phyloP scores from a whole-genome alignment of 2,797 vertebrate species.

The Muscicapa striata region DNA sequence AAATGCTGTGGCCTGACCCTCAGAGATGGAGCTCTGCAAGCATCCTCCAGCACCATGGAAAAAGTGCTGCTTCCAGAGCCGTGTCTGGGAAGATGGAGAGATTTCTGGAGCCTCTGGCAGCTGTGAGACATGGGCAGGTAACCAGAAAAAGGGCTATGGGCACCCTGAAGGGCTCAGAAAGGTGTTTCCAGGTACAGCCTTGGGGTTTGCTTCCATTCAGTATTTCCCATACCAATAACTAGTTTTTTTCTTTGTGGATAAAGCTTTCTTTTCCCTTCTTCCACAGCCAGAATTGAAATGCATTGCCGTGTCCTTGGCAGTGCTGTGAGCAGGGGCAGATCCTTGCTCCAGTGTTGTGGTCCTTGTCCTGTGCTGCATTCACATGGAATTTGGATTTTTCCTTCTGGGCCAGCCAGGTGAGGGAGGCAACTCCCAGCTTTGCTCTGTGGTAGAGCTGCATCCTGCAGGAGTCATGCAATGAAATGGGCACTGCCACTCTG shows the following conservation, averaged over 20 bases:
- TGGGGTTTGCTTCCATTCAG: background rate
- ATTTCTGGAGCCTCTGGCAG: background rate
- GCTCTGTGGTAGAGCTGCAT: background rate
- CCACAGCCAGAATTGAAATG: background rate
- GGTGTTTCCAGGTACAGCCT: background rate
- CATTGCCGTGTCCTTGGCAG: background rate
- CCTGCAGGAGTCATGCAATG: background rate
- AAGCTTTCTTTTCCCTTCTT: background rate
- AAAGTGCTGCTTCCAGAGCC: background rate
- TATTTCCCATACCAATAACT: background rate
- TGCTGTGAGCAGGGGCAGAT: background rate
- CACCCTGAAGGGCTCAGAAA: background rate
- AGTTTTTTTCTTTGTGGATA: background rate
- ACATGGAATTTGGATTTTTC: background rate
- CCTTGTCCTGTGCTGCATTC: background rate
- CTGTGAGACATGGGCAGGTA: background rate
- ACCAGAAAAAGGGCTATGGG: background rate
- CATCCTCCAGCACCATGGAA: background rate
- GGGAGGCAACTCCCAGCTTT: background rate
- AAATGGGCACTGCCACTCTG: background rate
- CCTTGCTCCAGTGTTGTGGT: background rate
- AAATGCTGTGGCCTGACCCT: rapidly evolving
- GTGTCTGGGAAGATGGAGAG: background rate
- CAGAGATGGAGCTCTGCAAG: background rate
- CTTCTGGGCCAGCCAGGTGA: background rate